phyloP scores from a whole-genome alignment of 2,113 vertebrate genomes.

The Synchiropus splendidus region DNA sequence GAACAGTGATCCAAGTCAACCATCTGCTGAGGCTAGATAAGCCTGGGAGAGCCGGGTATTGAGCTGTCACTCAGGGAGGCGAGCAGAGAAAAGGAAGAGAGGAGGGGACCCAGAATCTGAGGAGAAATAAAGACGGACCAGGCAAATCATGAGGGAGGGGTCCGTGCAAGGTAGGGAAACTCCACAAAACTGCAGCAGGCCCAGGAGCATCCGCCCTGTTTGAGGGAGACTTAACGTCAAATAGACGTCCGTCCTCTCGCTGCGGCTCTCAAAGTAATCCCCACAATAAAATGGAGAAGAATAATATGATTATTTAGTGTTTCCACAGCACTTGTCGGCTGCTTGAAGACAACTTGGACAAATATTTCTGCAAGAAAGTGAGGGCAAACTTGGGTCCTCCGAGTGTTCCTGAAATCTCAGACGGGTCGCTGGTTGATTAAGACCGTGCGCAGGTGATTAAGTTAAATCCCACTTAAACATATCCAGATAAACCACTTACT shows the following conservation, averaged over 20 bases:
- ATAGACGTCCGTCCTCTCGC: slow-evolving; percentile 38
- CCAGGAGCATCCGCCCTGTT: slow-evolving; percentile 37
- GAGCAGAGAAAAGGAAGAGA: slow-evolving; percentile 29
- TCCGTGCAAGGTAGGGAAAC: slow-evolving; percentile 31
- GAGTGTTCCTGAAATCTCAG: no score
- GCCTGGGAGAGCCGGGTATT: slow-evolving; percentile 86
- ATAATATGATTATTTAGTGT: no score
- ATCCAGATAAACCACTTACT: slow-evolving; percentile 31
- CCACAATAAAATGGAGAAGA: slow-evolving; percentile 12
- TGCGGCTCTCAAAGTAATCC: slow-evolving; percentile 44
- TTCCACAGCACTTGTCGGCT: no score
- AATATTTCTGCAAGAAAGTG: no score
- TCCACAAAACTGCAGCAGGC: slow-evolving; percentile 54
- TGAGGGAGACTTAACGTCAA: slow-evolving; percentile 52
- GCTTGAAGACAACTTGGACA: no score
- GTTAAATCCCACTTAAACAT: slow-evolving; percentile 43
- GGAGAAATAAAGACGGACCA: slow-evolving; percentile 38
- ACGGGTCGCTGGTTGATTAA: slow-evolving; percentile 22
- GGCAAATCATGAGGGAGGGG: slow-evolving; percentile 14
- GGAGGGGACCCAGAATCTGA: slow-evolving; percentile 29
- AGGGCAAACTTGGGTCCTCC: no score
- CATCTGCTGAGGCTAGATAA: slow-evolving; percentile 99
- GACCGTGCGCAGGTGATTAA: slow-evolving; percentile 40
- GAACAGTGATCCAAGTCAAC: slow-evolving; percentile 98
- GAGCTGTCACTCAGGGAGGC: slow-evolving; percentile 85